Percentiles rank a stretch among this genome's conserved stretches.
These are phyloP conservation scores for Stramonita haemastoma DNA, from an alignment of 2,888 invertebrate genomes.

Conservation along the genomic window DNA sequence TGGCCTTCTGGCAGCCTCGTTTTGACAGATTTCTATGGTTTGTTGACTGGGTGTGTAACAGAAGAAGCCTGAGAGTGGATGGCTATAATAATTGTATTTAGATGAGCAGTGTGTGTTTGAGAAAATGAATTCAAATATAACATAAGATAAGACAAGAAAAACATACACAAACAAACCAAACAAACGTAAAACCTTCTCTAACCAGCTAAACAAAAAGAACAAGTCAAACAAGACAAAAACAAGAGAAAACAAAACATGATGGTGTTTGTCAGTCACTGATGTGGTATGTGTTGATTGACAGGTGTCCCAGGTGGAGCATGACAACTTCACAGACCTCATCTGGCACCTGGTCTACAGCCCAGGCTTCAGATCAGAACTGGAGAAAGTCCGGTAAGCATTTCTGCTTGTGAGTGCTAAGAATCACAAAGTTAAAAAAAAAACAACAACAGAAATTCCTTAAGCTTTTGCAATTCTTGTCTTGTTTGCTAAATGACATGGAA, in stretches of 20 bases:
- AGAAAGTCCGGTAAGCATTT: constrained; percentile 73
- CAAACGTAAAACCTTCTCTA: not conserved
- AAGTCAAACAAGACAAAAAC: not conserved
- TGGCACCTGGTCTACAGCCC: constrained; percentile 75
- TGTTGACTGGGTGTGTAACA: too few species aligned
- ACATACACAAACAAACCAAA: not conserved
- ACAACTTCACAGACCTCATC: constrained; percentile 75
- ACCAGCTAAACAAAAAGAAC: not conserved
- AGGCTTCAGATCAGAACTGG: constrained; percentile 73
- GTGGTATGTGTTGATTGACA: constrained; percentile 50
- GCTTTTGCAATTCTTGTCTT: not conserved
- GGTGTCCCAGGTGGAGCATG: constrained; percentile 75
- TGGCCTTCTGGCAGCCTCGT: too few species aligned
- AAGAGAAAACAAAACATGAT: not conserved
- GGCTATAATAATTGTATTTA: too few species aligned
- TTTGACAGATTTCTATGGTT: too few species aligned
- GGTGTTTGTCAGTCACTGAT: too few species aligned
- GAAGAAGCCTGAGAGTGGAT: too few species aligned
- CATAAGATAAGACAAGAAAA: not conserved
- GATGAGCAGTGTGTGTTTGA: too few species aligned
- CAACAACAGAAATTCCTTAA: not conserved
- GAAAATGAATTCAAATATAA: not conserved
- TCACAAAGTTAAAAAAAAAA: too few species aligned
- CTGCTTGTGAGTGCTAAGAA: not conserved
- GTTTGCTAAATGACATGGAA: too few species aligned